phyloP scores from a whole-genome alignment of 2,113 vertebrate species.

The Nerophis lumbriciformis region DNA sequence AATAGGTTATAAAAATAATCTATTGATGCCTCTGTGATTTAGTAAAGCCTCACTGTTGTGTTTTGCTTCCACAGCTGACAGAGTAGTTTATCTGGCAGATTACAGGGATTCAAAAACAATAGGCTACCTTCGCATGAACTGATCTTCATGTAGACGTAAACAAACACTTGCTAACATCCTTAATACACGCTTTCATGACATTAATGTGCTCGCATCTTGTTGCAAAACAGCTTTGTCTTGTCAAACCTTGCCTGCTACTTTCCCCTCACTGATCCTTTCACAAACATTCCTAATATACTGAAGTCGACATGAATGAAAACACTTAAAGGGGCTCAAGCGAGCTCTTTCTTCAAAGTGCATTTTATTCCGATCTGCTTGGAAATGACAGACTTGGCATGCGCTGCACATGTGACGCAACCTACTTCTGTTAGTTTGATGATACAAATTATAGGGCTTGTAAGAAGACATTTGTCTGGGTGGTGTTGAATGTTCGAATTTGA shows the following conservation, averaged over 20 bases:
- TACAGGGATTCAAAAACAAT: constrained; percentile 24
- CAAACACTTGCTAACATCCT: constrained; percentile 1
- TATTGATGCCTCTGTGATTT: neutral
- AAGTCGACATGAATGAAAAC: neutral
- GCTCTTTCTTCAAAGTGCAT: constrained; percentile 9
- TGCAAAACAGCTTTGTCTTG: constrained; percentile 24
- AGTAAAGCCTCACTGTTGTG: constrained; percentile 17
- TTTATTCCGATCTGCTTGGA: constrained; percentile 14
- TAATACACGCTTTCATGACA: constrained; percentile 27
- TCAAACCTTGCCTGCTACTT: constrained; percentile 10
- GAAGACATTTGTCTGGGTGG: no score
- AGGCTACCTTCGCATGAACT: constrained; percentile 22
- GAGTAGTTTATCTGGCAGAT: constrained; percentile 23
- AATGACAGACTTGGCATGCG: constrained; percentile 8
- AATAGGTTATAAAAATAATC: no score
- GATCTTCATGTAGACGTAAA: constrained; percentile 7
- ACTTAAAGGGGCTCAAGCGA: constrained; percentile 2
- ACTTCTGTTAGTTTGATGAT: neutral
- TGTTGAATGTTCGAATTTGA: no score
- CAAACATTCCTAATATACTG: neutral
- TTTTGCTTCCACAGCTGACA: neutral
- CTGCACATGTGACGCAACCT: neutral
- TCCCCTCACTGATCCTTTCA: neutral
- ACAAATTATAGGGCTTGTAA: no score
- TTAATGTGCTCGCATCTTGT: constrained; percentile 22